Percentiles rank a stretch among this genome's conserved stretches.
These are phyloP conservation scores for Melanostoma scalare DNA, from an alignment of 2,888 invertebrate species.

Conservation along the genomic window DNA sequence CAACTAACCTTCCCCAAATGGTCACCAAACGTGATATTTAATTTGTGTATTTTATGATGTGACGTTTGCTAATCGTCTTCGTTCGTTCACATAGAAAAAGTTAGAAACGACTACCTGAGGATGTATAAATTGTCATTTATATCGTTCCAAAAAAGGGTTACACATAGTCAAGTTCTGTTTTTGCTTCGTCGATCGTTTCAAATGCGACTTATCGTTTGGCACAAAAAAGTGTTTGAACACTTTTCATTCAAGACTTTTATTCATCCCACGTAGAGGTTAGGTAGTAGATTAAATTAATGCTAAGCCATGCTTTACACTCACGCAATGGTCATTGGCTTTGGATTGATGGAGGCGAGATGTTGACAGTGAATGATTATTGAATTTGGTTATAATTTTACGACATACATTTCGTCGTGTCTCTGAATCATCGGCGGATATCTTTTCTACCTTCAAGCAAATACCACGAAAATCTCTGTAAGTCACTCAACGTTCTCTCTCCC, in stretches of 20 bases:
- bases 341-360: slow-evolving; percentile 27
- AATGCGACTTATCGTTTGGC: slow-evolving; percentile 9
- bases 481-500: background rate
- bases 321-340: slow-evolving; percentile 58
- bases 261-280: slow-evolving; percentile 47
- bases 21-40: slow-evolving; percentile 64
- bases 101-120: slow-evolving; percentile 31
- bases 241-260: slow-evolving; percentile 52
- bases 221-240: slow-evolving; percentile 21
- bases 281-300: slow-evolving; percentile 14
- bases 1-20: slow-evolving; percentile 37
- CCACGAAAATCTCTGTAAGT: slow-evolving; percentile 48
- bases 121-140: slow-evolving; percentile 60
- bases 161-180: slow-evolving; percentile 11
- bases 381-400: slow-evolving; percentile 60
- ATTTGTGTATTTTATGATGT: slow-evolving; percentile 49
- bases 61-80: slow-evolving; percentile 42
- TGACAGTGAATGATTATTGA: slow-evolving; percentile 52
- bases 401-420: slow-evolving; percentile 25
- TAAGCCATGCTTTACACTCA: slow-evolving; percentile 42
- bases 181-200: background rate
- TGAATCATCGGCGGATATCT: slow-evolving; percentile 40
- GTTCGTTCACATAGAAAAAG: background rate
- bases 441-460: slow-evolving; percentile 8
- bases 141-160: slow-evolving; percentile 48